Percentiles rank a stretch among this genome's conserved stretches.
Conservation (phyloP, 2,888 invertebrate genomes). For the Ephialtes manifestator region DNA sequence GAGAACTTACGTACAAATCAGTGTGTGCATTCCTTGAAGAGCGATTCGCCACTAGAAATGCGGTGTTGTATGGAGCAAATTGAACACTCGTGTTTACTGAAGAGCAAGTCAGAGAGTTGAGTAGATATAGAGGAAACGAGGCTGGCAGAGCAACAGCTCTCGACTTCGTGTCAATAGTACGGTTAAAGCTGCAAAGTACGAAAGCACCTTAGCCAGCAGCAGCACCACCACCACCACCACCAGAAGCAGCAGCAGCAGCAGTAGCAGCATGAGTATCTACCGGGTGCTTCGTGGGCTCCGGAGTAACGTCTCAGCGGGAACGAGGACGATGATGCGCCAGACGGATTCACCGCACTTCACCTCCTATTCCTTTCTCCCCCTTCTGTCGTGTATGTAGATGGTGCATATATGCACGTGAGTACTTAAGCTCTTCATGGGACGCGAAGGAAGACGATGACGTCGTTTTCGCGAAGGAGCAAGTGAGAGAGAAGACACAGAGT, state of each 20-base stretch:
- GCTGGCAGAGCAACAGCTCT: constrained; percentile 62
- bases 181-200: constrained; percentile 75
- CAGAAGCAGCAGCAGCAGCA: constrained; percentile 12
- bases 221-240: too few relatives aligned
- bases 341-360: constrained; percentile 64
- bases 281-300: constrained; percentile 35
- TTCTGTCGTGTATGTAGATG: constrained; percentile 31
- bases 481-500: constrained; percentile 6
- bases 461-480: constrained; percentile 33
- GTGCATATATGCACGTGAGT: constrained; percentile 41
- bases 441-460: constrained; percentile 47
- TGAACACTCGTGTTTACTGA: constrained; percentile 70
- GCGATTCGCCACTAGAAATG: constrained; percentile 62
- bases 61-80: constrained; percentile 66
- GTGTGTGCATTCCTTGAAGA: constrained; percentile 41
- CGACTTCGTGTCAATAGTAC: constrained; percentile 76
- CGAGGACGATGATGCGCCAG: constrained; percentile 57
- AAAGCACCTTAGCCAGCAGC: constrained; percentile 70
- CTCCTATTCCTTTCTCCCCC: constrained; percentile 42
- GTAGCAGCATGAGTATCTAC: constrained; percentile 24
- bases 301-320: constrained; percentile 54
- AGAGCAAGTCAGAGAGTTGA: constrained; percentile 63
- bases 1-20: neutral
- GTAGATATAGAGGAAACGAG: constrained; percentile 56
- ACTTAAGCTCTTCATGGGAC: constrained; percentile 41